phyloP scores from a whole-genome alignment of 2,113 vertebrate species.

The Rhabdomys dilectus region DNA sequence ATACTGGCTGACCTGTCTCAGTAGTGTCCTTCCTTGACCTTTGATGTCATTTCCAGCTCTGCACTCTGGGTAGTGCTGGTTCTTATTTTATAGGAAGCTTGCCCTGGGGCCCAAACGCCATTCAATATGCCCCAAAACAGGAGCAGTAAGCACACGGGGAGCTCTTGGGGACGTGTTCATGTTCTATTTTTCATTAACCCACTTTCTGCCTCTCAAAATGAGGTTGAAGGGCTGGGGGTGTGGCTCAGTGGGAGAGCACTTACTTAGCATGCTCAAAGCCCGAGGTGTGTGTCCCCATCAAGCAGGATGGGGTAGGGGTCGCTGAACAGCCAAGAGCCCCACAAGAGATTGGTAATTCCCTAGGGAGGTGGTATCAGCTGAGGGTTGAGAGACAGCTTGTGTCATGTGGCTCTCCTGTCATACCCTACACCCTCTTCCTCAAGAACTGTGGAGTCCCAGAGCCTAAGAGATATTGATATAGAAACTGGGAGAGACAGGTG shows the following conservation, averaged over 20 bases:
- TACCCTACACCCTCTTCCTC: fast-evolving
- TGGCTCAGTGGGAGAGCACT: not conserved
- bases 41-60: not conserved
- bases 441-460: not conserved
- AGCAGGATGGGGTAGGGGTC: not conserved
- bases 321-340: no score
- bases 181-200: not conserved
- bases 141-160: fast-evolving
- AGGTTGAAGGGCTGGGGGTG: not conserved
- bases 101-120: not conserved
- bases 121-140: not conserved
- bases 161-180: not conserved
- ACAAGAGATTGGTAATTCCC: not conserved
- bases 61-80: not conserved
- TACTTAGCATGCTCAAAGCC: not conserved
- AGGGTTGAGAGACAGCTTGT: not conserved
- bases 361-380: no score
- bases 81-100: not conserved
- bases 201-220: slow-evolving; percentile 3
- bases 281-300: not conserved
- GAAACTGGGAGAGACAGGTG: no score
- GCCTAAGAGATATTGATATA: not conserved
- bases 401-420: no score
- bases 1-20: not conserved
- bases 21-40: not conserved